Base-by-base conservation (phyloP, 2,888 invertebrate genomes). In the Dilophus febrilis region DNA sequence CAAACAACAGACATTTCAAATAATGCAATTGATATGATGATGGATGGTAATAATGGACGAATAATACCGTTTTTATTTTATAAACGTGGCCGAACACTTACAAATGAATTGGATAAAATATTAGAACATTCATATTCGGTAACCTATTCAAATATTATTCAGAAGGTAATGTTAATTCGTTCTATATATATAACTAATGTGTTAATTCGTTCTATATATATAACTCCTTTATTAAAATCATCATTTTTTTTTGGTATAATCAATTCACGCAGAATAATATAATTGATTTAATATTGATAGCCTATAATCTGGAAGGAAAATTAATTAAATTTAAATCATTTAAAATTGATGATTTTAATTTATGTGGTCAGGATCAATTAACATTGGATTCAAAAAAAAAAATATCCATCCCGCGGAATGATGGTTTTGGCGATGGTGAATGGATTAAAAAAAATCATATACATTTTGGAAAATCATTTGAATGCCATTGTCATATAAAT, bases 31-130 rank as follows among this genome's bases (percentile, higher is more conserved):
- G n/a, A n/a, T n/a, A n/a, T n/a, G n/a, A n/a, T n/a, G n/a, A n/a
- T n/a, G n/a, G n/a, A n/a, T n/a, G 37, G 30, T 5, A 30, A 17
- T 3, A 26, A 34, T 30, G 14, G 12, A 5, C 43, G 53, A 17
- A 39, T 58, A 22, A 51, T 54, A 37, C 64, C 64, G 0, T 59
- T 55, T 41, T 41, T 63, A 6, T 61, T 60, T 46, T 61, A 56
- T 39, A 53, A 51, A 36, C 59, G 55, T 40, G 57, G 56, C 3
- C 55, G 52, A 38, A 43, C 48, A 5, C 51, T 52, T 1, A 45
- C 42, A 3, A 49, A 53, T 12, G 41, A 46, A 14, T 22, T 51
- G 2, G 35, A 42, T 3, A 43, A 45, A 28, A 16, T 38, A 16
- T 45, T 51, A 30, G 44, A 47, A 38, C 45, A 42, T 27, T 35